These are phyloP conservation scores for Orbicella faveolata DNA, from an alignment of 64 coral and sea anemone species.

Conservation along the genomic window DNA sequence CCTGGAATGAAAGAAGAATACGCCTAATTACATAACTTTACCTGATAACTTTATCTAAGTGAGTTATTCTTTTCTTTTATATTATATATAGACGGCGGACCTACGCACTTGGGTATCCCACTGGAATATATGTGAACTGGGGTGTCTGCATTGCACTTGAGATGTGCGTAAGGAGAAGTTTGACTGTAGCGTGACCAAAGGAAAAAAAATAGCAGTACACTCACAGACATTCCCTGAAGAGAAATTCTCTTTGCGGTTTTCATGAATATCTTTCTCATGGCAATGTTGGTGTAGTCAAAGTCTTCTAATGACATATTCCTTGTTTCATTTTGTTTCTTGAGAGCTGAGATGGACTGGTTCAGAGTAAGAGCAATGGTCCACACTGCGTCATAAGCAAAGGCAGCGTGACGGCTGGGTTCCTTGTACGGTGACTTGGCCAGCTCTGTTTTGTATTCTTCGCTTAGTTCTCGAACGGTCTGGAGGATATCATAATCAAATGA, in stretches of 20 bases:
- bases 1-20: no score
- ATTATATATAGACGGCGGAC: no score
- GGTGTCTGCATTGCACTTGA: no score
- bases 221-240: conserved; percentile 83
- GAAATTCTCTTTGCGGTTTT: conserved; percentile 36
- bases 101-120: no score
- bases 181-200: no score
- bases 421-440: conserved; percentile 40
- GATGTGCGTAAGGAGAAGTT: no score
- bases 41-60: no score
- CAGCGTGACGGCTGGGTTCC: conserved; percentile 26
- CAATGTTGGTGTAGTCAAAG: conserved; percentile 62
- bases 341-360: conserved; percentile 37
- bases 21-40: no score
- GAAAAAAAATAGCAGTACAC: neutral
- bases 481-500: neutral
- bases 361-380: conserved; percentile 64
- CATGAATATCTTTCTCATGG: conserved; percentile 68
- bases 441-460: conserved; percentile 32
- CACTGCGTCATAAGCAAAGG: conserved; percentile 73
- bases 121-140: no score
- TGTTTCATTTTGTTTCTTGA: conserved; percentile 54
- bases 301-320: conserved; percentile 52
- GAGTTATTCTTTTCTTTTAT: no score
- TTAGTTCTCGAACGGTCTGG: conserved; percentile 53